Evolutionary conservation across 2,888 invertebrate genomes (phyloP).

Genomic region (Agrilus cyanescens): DNA sequence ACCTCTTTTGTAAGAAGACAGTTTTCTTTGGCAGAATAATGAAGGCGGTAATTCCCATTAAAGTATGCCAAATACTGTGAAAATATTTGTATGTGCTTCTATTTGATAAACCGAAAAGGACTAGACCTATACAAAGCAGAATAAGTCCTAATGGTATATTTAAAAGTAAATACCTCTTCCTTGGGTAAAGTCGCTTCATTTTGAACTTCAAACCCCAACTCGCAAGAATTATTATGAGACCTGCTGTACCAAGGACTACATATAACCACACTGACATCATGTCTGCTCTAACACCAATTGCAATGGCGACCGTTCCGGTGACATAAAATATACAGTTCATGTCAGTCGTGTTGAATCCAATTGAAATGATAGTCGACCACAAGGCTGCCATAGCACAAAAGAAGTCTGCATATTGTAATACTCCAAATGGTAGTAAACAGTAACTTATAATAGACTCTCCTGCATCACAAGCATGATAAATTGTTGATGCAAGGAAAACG

Average conservation of each 20-base stretch:
- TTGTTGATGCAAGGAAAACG: slow-evolving; percentile 77
- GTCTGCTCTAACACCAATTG: slow-evolving; percentile 70
- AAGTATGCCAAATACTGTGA: slow-evolving; percentile 82
- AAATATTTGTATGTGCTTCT: slow-evolving; percentile 78
- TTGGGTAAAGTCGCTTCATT: slow-evolving; percentile 47
- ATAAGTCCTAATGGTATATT: slow-evolving; percentile 57
- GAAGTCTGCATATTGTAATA: slow-evolving; percentile 81
- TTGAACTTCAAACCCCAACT: slow-evolving; percentile 65
- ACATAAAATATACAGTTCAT: slow-evolving; percentile 54
- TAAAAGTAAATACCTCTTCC: slow-evolving; percentile 47
- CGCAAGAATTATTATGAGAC: slow-evolving; percentile 49
- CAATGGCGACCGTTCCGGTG: slow-evolving; percentile 64
- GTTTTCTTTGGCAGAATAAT: slow-evolving; percentile 63
- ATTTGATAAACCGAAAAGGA: slow-evolving; percentile 75
- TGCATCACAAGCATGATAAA: slow-evolving; percentile 87
- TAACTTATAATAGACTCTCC: slow-evolving; percentile 63
- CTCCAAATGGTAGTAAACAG: slow-evolving; percentile 63
- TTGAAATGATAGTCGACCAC: slow-evolving; percentile 80
- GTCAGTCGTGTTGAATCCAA: slow-evolving; percentile 58
- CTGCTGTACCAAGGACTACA: slow-evolving; percentile 58
- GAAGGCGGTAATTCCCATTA: slow-evolving; percentile 71
- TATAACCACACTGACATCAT: slow-evolving; percentile 73
- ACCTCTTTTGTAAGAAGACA: slow-evolving; percentile 34
- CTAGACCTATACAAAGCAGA: slow-evolving; percentile 58
- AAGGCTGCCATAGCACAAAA: slow-evolving; percentile 76